phyloP scores from a whole-genome alignment of 2,888 invertebrate species.

The Drosophila vallismaia region DNA sequence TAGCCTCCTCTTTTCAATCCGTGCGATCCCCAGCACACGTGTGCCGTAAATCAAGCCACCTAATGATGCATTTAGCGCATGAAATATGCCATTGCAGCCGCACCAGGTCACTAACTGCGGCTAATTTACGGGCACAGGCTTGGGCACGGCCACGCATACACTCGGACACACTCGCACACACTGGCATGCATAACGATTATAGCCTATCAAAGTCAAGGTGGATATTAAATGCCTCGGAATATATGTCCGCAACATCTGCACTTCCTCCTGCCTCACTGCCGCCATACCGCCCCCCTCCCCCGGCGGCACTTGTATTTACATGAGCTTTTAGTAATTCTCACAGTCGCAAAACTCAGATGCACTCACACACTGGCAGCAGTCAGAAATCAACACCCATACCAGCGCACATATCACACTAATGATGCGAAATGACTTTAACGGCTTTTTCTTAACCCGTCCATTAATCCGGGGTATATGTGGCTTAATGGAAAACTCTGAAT shows the following conservation, averaged over 20 bases:
- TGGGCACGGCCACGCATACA: not conserved
- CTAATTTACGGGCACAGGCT: constrained; percentile 65
- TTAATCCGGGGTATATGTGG: constrained; percentile 16
- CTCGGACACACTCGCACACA: constrained; percentile 38
- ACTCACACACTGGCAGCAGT: constrained; percentile 13
- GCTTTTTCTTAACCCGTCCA: constrained; percentile 49
- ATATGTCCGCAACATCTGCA: constrained; percentile 53
- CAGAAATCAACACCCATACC: constrained; percentile 73
- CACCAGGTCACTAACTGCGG: constrained; percentile 74
- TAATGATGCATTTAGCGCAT: constrained; percentile 79
- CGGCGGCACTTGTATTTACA: constrained; percentile 34
- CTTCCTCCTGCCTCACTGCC: constrained; percentile 23
- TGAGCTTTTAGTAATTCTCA: constrained; percentile 71
- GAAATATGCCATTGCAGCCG: constrained; percentile 78
- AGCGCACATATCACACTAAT: constrained; percentile 76
- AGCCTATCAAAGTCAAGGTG: constrained; percentile 78
- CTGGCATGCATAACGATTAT: constrained; percentile 50
- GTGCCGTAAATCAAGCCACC: constrained; percentile 72
- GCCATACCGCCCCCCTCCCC: too few species aligned
- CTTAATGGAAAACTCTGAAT: not conserved
- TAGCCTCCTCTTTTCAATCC: not conserved
- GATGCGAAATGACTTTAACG: constrained; percentile 82
- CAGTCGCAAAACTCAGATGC: constrained; percentile 47
- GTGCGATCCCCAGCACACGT: constrained; percentile 45
- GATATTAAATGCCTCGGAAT: constrained; percentile 72